A percentile compares a stretch with the other conserved stretches of the same genome.
phyloP scores from a whole-genome alignment of 2,797 vertebrate species.

The Luscinia luscinia region DNA sequence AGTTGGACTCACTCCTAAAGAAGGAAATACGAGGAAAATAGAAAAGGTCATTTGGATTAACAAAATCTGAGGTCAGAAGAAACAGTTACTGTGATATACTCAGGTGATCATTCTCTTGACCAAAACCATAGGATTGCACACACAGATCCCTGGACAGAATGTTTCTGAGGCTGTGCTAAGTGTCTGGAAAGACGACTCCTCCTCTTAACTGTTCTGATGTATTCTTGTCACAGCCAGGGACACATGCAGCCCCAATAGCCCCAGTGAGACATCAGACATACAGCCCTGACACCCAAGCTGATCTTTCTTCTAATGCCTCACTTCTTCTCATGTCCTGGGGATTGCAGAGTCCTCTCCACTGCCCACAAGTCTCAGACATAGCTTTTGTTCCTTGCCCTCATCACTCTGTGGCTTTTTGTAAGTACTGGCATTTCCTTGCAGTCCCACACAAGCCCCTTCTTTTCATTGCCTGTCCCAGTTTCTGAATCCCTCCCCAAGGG shows the following conservation, averaged over 20 bases:
- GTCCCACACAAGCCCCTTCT: neutral
- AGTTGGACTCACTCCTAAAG: neutral
- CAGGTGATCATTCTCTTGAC: neutral
- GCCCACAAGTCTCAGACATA: neutral
- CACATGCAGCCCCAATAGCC: neutral
- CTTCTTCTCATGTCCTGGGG: neutral
- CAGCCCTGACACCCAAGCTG: rapidly evolving
- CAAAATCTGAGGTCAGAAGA: neutral
- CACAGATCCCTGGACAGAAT: neutral
- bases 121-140: neutral
- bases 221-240: neutral
- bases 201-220: neutral
- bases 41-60: neutral
- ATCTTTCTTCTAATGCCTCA: neutral
- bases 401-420: neutral
- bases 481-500: neutral
- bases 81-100: neutral
- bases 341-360: neutral
- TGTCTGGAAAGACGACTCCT: neutral
- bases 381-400: neutral
- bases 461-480: neutral
- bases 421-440: neutral
- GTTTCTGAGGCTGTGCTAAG: neutral
- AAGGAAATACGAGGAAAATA: neutral
- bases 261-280: neutral